Evolutionary conservation across 2,113 vertebrate species (phyloP), one percentile per base, ranked within the genome.

Genomic region (Ibidorhyncha struthersii): DNA sequence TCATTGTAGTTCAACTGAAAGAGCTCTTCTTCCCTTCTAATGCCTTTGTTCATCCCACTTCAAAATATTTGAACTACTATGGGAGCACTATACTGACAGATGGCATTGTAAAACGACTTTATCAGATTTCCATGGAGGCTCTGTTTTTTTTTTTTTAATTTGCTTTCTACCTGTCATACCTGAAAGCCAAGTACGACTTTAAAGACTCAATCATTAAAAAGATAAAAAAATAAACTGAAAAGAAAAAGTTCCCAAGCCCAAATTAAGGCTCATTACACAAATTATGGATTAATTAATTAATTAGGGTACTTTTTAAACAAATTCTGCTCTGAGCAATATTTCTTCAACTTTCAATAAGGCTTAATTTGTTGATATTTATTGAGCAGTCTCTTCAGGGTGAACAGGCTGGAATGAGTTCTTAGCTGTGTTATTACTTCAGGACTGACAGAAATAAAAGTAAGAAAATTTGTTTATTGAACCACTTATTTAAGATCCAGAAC

Each of bases 31-130:
- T 79, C 53, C 36, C 80, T 94, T 91, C 49, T 59, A 63, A 47
- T 89, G 18, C 38, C 61, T 81, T 91, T 96, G 36, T 92, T 94
- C 69, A 91, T 74, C 17, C 89, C 55, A 40, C 61, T 95, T 96
- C 53, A 91, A 91, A 94, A 90, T 92, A 94, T 93, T 89, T 93
- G 59, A 84, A 87, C 23, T 94, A 59, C 29, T 84, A 19, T 3
- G 5, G 40, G n/a, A 96, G 29, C 32, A 36, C 29, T 84, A 10
- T 62, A 45, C 32, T 94, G 91, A 89, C 86, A 91, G 65, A 50
- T 94, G 69, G 62, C 56, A 93, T 86, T 87, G 61, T 93, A 84
- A 91, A 84, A 83, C 4, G 6, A 55, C 47, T 93, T 89, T 12
- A 70, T 83, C 30, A 49, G 25, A 80, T 94, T 96, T 91, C n/a